Evolutionary conservation across 2,113 vertebrate species (phyloP).

Genomic region (Ramphastos sulfuratus): DNA sequence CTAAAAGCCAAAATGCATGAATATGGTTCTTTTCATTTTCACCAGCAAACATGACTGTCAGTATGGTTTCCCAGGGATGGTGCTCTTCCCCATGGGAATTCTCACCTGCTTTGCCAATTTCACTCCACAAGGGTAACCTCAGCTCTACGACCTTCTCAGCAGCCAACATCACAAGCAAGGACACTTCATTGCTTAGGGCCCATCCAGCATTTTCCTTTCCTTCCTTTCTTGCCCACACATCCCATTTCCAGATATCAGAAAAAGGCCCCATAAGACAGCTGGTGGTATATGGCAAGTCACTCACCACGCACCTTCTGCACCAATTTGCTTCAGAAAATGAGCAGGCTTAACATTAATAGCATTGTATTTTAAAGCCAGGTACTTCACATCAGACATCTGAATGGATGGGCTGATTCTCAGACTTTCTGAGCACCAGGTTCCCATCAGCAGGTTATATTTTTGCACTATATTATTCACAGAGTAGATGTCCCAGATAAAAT

Average conservation of each 20-base stretch:
- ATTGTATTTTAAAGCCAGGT: not conserved
- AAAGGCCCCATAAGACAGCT: not conserved
- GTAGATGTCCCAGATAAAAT: not conserved
- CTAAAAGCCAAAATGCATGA: not conserved
- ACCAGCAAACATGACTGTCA: not conserved
- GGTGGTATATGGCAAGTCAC: not conserved
- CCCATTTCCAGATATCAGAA: not conserved
- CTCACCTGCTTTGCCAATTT: not conserved
- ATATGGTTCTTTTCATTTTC: not conserved
- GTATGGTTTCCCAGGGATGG: not conserved
- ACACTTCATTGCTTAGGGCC: accelerated
- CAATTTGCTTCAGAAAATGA: not conserved
- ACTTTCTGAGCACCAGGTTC: not conserved
- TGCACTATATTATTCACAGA: not conserved
- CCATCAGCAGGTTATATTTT: not conserved
- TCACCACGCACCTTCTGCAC: not conserved
- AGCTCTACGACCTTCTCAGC: not conserved
- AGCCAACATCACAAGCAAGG: not conserved
- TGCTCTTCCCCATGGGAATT: not conserved
- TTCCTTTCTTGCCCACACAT: not conserved
- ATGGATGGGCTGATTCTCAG: not conserved
- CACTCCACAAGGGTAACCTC: not conserved
- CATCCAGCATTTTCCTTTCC: not conserved
- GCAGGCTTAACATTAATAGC: not conserved
- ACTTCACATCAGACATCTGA: not conserved